Conservation (phyloP, 2,888 invertebrate species). For the Timandra comae region DNA sequence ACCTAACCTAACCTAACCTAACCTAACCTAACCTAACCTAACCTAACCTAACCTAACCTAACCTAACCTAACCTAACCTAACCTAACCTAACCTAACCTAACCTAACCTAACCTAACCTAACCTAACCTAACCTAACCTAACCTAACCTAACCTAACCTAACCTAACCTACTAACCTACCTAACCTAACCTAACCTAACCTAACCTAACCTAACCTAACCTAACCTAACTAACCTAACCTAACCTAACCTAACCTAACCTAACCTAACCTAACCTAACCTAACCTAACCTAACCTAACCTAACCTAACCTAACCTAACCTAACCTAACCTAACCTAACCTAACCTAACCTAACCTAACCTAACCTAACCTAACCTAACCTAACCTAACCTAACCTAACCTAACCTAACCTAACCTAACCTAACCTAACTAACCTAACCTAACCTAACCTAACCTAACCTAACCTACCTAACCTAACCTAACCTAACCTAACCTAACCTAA, state of each 20-base stretch:
- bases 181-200: constrained; percentile 13
- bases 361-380: constrained; percentile 5
- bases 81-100: constrained; percentile 10
- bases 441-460: constrained; percentile 6
- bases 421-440: constrained; percentile 3
- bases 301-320: constrained; percentile 9
- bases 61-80: constrained; percentile 10
- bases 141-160: constrained; percentile 12
- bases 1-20: constrained; percentile 10
- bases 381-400: constrained; percentile 3
- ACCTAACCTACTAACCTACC: constrained; percentile 13
- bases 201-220: constrained; percentile 13
- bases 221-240: constrained; percentile 9
- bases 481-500: constrained; percentile 3
- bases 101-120: constrained; percentile 10
- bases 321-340: constrained; percentile 9
- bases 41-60: constrained; percentile 5
- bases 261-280: constrained; percentile 5
- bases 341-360: constrained; percentile 15
- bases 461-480: constrained; percentile 12
- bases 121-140: no score
- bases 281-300: constrained; percentile 9
- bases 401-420: constrained; percentile 3
- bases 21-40: constrained; percentile 8
- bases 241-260: constrained; percentile 9